Evolutionary conservation across 1,140 invertebrate genomes (phyloP).

Genomic region (Agraylea sexmaculata): DNA sequence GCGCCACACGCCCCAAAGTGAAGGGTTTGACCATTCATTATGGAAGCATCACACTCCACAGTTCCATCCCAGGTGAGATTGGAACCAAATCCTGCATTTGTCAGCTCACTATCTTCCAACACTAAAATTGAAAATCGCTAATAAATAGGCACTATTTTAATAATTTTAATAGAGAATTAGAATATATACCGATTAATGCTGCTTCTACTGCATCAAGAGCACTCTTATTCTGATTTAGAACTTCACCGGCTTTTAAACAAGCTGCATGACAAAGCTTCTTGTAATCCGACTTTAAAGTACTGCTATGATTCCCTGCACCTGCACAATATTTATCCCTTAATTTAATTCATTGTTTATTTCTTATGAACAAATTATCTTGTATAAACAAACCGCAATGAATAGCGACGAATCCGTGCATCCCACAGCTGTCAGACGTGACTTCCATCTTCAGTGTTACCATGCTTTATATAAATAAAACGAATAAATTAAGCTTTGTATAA

Average conservation of each 20-base stretch:
- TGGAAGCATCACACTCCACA: conserved; percentile 87
- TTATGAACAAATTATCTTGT: too few relatives aligned
- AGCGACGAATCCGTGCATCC: too few relatives aligned
- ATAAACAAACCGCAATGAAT: too few relatives aligned
- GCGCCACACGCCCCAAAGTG: conserved; percentile 79
- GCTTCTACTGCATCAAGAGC: conserved; percentile 68
- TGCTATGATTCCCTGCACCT: conserved; percentile 40
- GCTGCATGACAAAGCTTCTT: conserved; percentile 42
- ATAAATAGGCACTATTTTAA: background rate
- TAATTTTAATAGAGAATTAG: background rate
- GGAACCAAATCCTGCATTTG: conserved; percentile 89
- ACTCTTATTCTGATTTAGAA: conserved; percentile 51
- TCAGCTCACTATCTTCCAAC: conserved; percentile 76
- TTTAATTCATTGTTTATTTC: too few relatives aligned
- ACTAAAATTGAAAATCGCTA: conserved; percentile 29
- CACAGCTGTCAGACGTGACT: too few relatives aligned
- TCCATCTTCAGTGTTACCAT: too few relatives aligned
- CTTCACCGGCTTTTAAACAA: conserved; percentile 57
- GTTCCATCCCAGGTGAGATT: conserved; percentile 74
- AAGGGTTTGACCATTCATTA: conserved; percentile 76
- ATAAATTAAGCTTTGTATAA: too few relatives aligned
- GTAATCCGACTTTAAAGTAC: conserved; percentile 36
- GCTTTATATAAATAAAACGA: too few relatives aligned
- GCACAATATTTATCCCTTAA: too few relatives aligned
- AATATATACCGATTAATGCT: conserved; percentile 48